Conservation (phyloP, 2,113 vertebrate species). For the Zosterops hypoxanthus region DNA sequence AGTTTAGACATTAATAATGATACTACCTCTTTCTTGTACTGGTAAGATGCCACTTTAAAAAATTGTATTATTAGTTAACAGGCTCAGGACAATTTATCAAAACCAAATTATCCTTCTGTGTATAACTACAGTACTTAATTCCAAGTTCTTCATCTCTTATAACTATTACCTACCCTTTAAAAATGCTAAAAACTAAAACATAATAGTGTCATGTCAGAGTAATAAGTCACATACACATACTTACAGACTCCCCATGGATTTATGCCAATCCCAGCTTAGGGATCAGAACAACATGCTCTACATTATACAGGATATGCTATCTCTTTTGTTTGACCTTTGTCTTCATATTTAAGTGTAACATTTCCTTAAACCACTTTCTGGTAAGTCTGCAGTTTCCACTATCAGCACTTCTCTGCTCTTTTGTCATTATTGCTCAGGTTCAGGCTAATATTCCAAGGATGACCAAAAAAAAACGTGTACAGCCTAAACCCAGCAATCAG, state of each 20-base stretch:
- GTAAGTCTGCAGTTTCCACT: slow-evolving; percentile 45
- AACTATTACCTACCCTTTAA: slow-evolving; percentile 98
- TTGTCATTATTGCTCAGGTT: not conserved
- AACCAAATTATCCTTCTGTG: slow-evolving; percentile 99
- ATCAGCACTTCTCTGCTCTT: not conserved
- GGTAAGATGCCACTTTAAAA: slow-evolving; percentile 91
- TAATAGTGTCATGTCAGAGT: slow-evolving; percentile 87
- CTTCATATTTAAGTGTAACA: slow-evolving; percentile 69
- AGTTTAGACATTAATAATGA: slow-evolving; percentile 99
- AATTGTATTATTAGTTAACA: slow-evolving; percentile 99
- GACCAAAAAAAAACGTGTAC: not conserved
- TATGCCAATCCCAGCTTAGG: slow-evolving; percentile 54
- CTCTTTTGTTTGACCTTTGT: slow-evolving; percentile 77
- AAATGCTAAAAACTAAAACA: slow-evolving; percentile 94
- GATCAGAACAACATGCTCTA: slow-evolving; percentile 64
- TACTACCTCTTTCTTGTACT: slow-evolving; percentile 89
- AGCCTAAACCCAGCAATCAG: not conserved
- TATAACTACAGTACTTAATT: slow-evolving; percentile 95
- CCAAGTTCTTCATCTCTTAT: slow-evolving; percentile 92
- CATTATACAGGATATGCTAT: slow-evolving; percentile 38
- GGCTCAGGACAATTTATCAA: slow-evolving; percentile 94
- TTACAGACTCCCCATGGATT: slow-evolving; percentile 83
- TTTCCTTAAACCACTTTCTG: slow-evolving; percentile 69
- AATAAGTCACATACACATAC: slow-evolving; percentile 88
- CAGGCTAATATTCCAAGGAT: not conserved